These are phyloP conservation scores for Cichlasoma orientale DNA, from an alignment of 2,797 vertebrate species.

Conservation along the genomic window DNA sequence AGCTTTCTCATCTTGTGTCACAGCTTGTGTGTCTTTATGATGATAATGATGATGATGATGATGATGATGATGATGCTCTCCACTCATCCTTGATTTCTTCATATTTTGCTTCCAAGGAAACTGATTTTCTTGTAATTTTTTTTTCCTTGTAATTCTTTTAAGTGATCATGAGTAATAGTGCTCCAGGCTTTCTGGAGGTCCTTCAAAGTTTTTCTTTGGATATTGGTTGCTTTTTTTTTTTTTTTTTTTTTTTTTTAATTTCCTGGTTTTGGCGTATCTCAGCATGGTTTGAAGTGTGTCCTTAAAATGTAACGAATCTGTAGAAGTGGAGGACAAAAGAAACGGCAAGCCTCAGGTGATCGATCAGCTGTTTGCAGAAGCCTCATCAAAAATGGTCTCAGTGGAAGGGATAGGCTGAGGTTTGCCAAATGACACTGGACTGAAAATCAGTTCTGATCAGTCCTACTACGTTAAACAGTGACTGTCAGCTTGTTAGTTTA, in stretches of 20 bases:
- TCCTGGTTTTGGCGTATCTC: too few species aligned
- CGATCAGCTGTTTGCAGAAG: not conserved
- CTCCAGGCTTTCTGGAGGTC: not conserved
- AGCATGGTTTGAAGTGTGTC: too few species aligned
- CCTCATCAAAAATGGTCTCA: not conserved
- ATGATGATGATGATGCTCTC: too few species aligned
- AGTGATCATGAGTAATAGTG: not conserved
- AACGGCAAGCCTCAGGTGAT: not conserved
- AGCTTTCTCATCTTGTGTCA: not conserved
- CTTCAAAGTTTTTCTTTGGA: not conserved
- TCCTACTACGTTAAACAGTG: not conserved
- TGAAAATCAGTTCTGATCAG: not conserved
- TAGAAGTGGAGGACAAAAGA: not conserved
- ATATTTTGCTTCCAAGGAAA: not conserved
- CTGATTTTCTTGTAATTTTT: not conserved
- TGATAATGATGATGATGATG: not conserved
- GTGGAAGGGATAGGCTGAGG: not conserved
- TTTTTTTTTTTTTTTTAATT: not conserved
- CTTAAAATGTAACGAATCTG: too few species aligned
- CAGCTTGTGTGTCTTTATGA: not conserved
- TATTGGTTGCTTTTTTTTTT: not conserved
- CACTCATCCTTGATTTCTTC: not conserved
- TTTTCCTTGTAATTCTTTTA: not conserved
- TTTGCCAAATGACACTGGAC: not conserved
- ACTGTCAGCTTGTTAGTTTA: not conserved